Conservation (phyloP, 1,140 invertebrate genomes). For the Atta cephalotes region DNA sequence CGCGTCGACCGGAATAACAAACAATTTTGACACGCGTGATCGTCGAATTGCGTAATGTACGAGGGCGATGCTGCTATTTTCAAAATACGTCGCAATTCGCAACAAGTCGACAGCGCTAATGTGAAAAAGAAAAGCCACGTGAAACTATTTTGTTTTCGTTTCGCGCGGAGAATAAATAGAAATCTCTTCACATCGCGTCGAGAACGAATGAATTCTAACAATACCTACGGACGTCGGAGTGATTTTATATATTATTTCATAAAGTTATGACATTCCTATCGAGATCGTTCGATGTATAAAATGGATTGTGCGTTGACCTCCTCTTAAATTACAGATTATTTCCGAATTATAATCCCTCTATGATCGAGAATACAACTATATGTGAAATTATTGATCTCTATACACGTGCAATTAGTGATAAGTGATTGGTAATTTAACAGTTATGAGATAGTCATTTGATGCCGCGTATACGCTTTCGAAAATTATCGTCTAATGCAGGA, state of each 20-base stretch:
- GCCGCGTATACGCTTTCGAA: constrained; percentile 29
- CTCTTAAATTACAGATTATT: not conserved
- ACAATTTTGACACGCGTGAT: constrained; percentile 49
- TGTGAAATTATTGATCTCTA: not conserved
- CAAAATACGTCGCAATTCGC: constrained; percentile 4
- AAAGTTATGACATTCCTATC: not conserved
- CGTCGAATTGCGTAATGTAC: constrained; percentile 57
- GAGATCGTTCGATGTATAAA: not conserved
- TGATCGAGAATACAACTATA: not conserved
- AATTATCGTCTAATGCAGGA: constrained; percentile 49
- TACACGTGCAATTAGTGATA: not conserved
- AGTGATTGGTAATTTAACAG: constrained; percentile 40
- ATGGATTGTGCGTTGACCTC: not conserved
- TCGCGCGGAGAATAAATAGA: constrained; percentile 50
- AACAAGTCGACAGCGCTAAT: not conserved
- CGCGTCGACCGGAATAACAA: constrained; percentile 20
- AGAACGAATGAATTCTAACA: not conserved
- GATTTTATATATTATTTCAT: not conserved
- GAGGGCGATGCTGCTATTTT: constrained; percentile 53
- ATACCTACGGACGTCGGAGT: not conserved
- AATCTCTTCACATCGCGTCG: not conserved
- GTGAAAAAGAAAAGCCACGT: constrained; percentile 45
- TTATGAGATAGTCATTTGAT: constrained; percentile 45
- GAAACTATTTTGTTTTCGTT: constrained; percentile 40
- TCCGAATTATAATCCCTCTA: not conserved